Percentiles rank a stretch among this genome's conserved stretches.
These are phyloP conservation scores for Echinarachnius parma DNA, from an alignment of 53 echinoderm and acorn worm species.

Conservation along the genomic window DNA sequence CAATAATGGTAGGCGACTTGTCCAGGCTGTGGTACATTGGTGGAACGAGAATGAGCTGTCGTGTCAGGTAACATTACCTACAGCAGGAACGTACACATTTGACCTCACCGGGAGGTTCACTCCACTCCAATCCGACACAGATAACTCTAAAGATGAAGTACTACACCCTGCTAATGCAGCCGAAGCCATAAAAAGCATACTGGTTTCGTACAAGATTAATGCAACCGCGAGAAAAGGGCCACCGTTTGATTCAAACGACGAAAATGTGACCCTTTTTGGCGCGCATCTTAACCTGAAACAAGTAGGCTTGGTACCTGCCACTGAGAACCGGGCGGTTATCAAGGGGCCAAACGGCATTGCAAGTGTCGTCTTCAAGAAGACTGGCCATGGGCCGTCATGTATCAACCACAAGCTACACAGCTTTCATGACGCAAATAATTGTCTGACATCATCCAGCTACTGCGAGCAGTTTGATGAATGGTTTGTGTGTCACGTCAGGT, in stretches of 20 bases:
- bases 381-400: neutral
- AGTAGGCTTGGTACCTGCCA: neutral
- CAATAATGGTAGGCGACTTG: neutral
- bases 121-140: neutral
- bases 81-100: constrained; percentile 21
- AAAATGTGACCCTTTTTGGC: neutral
- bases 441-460: neutral
- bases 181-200: neutral
- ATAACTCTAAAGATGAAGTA: neutral
- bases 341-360: neutral
- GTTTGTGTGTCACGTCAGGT: constrained; percentile 30
- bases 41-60: constrained; percentile 22
- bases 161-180: too few relatives aligned
- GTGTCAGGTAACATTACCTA: constrained; percentile 14
- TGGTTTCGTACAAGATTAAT: constrained; percentile 4
- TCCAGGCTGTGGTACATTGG: constrained; percentile 5
- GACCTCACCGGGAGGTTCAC: neutral
- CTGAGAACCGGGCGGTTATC: constrained; percentile 2
- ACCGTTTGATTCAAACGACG: neutral
- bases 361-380: constrained; percentile 17
- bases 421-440: neutral
- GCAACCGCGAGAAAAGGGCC: constrained; percentile 1
- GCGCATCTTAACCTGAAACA: constrained; percentile 11
- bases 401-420: neutral
- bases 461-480: constrained; percentile 21